These are phyloP conservation scores for Drosophila nr. fundita DNA, from an alignment of 2,888 invertebrate species.

Conservation along the genomic window DNA sequence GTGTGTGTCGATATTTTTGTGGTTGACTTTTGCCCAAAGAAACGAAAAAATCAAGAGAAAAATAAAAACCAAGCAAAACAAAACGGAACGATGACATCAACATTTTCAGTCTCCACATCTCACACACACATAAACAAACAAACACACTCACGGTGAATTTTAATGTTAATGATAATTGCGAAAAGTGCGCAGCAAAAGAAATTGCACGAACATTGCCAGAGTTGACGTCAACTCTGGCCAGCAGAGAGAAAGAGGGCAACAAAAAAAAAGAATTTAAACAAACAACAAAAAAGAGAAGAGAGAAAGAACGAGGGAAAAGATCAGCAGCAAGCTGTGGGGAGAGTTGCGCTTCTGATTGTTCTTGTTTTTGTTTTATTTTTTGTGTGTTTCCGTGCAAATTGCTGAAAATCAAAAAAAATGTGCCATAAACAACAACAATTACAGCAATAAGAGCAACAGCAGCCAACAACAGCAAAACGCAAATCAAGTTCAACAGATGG, in stretches of 20 bases:
- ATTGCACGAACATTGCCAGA: constrained; percentile 61
- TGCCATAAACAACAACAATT: constrained; percentile 52
- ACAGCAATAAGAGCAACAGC: constrained; percentile 9
- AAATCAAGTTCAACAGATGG: constrained; percentile 75
- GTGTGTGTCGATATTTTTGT: constrained; percentile 25
- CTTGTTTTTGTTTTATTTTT: constrained; percentile 23
- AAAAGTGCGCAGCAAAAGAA: constrained; percentile 73
- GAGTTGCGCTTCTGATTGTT: constrained; percentile 31
- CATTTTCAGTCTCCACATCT: constrained; percentile 54
- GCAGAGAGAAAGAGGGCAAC: constrained; percentile 20
- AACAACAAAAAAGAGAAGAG: constrained; percentile 1
- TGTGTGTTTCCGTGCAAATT: constrained; percentile 50
- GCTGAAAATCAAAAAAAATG: constrained; percentile 49
- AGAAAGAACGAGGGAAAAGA: constrained; percentile 26
- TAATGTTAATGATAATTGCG: constrained; percentile 61
- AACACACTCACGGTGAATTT: constrained; percentile 49
- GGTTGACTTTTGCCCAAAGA: constrained; percentile 42
- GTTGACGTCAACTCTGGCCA: constrained; percentile 58
- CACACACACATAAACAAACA: constrained; percentile 6
- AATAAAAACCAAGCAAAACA: constrained; percentile 40
- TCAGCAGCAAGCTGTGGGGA: constrained; percentile 33
- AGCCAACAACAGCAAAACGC: constrained; percentile 20
- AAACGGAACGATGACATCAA: constrained; percentile 76
- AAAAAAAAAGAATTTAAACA: constrained; percentile 4
- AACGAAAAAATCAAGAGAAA: constrained; percentile 32